Conservation (phyloP, 1,140 invertebrate genomes). For the Cydia strobilella region DNA sequence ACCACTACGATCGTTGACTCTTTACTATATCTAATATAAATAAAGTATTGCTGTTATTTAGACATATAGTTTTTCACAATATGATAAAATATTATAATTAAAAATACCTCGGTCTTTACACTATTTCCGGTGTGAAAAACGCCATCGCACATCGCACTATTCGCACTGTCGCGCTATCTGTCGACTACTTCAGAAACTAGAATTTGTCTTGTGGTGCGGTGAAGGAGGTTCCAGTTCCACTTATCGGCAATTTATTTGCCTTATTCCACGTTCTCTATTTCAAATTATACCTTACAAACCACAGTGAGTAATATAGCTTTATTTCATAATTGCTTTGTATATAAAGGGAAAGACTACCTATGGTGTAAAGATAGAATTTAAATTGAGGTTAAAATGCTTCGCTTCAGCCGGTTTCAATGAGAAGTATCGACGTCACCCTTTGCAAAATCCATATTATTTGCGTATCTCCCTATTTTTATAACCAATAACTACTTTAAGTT, state of each 20-base stretch:
- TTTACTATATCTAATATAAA: not conserved
- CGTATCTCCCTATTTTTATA: conserved; percentile 1
- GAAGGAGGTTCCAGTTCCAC: conserved; percentile 55
- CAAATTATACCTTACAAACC: conserved; percentile 59
- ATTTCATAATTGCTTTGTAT: conserved; percentile 31
- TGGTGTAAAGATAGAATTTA: conserved; percentile 17
- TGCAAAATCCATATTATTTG: conserved; percentile 47
- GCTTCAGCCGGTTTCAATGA: conserved; percentile 45
- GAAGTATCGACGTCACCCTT: conserved; percentile 70
- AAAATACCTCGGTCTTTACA: not conserved
- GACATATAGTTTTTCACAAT: not conserved
- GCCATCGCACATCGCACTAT: too few relatives aligned
- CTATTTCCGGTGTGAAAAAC: conserved; percentile 53
- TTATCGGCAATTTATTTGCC: conserved; percentile 54
- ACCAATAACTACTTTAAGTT: not conserved
- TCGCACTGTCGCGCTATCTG: conserved; percentile 57
- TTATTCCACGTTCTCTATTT: conserved; percentile 59
- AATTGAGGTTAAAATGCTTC: conserved; percentile 48
- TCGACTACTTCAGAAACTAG: conserved; percentile 45
- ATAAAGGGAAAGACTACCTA: not conserved
- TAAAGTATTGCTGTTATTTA: not conserved
- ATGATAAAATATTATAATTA: not conserved
- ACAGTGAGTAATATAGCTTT: conserved; percentile 59
- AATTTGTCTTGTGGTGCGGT: conserved; percentile 74
- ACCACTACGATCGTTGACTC: not conserved